Percentiles rank a stretch among this genome's conserved stretches.
Evolutionary conservation across 2,888 invertebrate genomes (phyloP).

Genomic region (Lasioglossum morio): DNA sequence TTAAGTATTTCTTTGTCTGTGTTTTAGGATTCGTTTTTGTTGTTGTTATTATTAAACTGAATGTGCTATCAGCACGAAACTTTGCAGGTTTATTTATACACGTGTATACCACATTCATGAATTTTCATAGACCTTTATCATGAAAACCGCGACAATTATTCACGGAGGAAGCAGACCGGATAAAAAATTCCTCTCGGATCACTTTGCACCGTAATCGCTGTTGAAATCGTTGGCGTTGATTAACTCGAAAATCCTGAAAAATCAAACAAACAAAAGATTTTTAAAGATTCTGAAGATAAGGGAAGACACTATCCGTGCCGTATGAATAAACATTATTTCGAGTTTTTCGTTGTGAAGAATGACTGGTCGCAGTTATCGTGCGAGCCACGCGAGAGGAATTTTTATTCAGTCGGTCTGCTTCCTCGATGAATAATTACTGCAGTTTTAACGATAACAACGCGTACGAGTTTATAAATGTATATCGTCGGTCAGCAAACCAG

Average conservation of each 20-base stretch:
- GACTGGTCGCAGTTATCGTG: background rate
- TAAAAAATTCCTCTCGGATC: background rate
- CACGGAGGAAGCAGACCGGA: background rate
- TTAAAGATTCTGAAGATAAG: background rate
- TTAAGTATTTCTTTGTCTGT: background rate
- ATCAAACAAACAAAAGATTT: background rate
- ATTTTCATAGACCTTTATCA: background rate
- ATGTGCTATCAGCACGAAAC: background rate
- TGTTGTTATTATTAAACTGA: background rate
- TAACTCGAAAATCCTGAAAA: background rate
- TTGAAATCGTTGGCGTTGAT: background rate
- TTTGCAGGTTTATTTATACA: background rate
- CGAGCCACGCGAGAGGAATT: background rate
- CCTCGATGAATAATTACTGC: background rate
- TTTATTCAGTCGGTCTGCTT: background rate
- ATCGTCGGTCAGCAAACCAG: background rate
- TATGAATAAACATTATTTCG: background rate
- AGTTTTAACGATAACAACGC: background rate
- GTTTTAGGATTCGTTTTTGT: background rate
- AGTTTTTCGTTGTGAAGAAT: background rate
- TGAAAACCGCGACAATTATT: background rate
- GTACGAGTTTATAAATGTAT: background rate
- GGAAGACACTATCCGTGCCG: background rate
- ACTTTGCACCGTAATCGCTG: background rate
- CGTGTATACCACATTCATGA: background rate